Conservation (phyloP, 2,113 vertebrate genomes). For the Chelonoidis abingdonii region DNA sequence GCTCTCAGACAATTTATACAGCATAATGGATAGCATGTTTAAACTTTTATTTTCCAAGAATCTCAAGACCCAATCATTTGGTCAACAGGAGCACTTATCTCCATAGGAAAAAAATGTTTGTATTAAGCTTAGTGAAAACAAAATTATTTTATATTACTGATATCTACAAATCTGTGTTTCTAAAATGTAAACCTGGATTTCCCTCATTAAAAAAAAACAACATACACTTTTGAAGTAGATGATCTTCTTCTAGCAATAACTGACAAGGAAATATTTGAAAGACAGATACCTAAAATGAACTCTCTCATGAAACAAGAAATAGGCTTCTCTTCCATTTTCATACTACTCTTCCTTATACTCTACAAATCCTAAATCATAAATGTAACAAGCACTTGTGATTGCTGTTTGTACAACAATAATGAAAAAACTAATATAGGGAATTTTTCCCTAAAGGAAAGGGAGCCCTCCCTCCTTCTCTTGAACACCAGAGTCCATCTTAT, state of each 20-base stretch:
- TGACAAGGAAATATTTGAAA: neutral
- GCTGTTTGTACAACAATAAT: neutral
- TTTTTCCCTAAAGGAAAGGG: too few relatives aligned
- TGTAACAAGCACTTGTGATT: neutral
- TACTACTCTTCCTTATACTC: neutral
- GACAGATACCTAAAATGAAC: neutral
- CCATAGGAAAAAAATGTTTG: neutral
- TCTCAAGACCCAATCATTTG: neutral
- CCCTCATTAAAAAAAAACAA: neutral
- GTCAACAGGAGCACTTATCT: neutral
- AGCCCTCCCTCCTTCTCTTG: neutral
- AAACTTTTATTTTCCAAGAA: neutral
- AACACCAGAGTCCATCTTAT: neutral
- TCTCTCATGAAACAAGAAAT: neutral
- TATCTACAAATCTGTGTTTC: neutral
- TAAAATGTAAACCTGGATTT: fast-evolving
- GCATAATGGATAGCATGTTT: neutral
- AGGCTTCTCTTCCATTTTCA: neutral
- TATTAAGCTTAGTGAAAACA: neutral
- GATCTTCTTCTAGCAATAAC: neutral
- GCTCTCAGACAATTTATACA: neutral
- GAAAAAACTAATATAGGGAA: neutral
- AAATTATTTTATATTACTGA: neutral
- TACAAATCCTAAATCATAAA: neutral
- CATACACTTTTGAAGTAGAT: neutral